A percentile compares a stretch with the other conserved stretches of the same genome.
phyloP scores from a whole-genome alignment of 2,113 vertebrate genomes.

The Calyptomena viridis region DNA sequence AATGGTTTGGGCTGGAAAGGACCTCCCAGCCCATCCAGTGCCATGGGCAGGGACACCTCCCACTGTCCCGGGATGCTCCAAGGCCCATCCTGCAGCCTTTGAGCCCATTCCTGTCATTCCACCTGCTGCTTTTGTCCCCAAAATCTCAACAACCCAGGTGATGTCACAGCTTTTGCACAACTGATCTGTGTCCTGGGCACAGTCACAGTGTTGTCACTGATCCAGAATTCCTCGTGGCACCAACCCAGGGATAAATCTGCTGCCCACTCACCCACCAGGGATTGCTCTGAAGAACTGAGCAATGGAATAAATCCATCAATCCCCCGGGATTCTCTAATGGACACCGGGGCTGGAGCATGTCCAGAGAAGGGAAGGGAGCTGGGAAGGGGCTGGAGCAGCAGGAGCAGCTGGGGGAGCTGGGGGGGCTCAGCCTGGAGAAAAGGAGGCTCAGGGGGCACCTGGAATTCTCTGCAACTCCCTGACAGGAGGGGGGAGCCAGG shows the following conservation, averaged over 20 bases:
- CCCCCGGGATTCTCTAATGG: background rate
- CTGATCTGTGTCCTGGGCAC: background rate
- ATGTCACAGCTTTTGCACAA: background rate
- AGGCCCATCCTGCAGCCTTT: background rate
- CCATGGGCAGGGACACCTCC: background rate
- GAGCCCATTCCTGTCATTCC: background rate
- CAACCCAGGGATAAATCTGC: background rate
- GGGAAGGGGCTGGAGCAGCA: background rate
- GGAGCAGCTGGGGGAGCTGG: background rate
- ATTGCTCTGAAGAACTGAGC: background rate
- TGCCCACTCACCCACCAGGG: background rate
- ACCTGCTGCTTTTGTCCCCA: background rate
- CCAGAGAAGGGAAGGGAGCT: background rate
- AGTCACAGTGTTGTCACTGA: background rate
- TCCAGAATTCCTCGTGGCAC: fast-evolving
- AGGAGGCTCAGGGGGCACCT: background rate
- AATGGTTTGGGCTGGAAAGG: background rate
- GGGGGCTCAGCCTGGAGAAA: background rate
- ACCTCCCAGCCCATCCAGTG: background rate
- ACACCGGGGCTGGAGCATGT: background rate
- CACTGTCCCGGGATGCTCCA: background rate
- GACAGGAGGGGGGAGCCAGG: no score
- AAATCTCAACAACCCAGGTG: background rate
- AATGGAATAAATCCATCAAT: background rate
- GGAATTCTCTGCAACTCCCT: no score